These are phyloP conservation scores for Cephalopterus ornatus DNA, from an alignment of 2,113 vertebrate genomes.

Conservation along the genomic window DNA sequence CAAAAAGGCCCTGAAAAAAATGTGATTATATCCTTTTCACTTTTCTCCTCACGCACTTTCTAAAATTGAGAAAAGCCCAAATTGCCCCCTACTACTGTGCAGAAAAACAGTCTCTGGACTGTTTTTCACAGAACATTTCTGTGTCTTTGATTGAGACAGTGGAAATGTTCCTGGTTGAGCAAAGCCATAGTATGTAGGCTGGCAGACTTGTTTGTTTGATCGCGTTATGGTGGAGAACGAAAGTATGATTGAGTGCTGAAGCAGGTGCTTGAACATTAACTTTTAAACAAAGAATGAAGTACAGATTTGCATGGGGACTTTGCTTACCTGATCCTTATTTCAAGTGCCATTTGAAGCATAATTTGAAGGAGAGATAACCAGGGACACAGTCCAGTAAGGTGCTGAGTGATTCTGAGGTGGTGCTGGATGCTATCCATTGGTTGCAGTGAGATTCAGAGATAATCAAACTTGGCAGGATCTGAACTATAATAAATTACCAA, in stretches of 20 bases:
- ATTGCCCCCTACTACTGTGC: neutral
- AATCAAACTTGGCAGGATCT: neutral
- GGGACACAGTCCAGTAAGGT: neutral
- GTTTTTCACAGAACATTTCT: neutral
- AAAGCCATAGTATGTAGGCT: neutral
- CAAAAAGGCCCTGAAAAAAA: neutral
- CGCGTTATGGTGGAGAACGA: neutral
- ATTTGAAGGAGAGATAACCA: neutral
- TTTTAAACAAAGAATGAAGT: conserved; percentile 33
- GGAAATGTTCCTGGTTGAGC: neutral
- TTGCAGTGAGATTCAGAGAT: neutral
- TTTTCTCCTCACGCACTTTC: neutral
- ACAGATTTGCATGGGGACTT: neutral
- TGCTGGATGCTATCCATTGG: neutral
- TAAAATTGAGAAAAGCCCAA: neutral
- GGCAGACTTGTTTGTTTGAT: neutral
- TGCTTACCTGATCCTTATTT: neutral
- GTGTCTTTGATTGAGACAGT: neutral
- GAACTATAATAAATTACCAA: neutral
- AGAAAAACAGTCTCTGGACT: neutral
- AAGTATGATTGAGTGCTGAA: neutral
- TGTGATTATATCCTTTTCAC: neutral
- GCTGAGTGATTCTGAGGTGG: neutral
- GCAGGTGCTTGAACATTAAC: neutral
- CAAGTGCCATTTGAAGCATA: neutral